Conservation (phyloP, 2,888 invertebrate genomes). For the Calameuta pallipes region DNA sequence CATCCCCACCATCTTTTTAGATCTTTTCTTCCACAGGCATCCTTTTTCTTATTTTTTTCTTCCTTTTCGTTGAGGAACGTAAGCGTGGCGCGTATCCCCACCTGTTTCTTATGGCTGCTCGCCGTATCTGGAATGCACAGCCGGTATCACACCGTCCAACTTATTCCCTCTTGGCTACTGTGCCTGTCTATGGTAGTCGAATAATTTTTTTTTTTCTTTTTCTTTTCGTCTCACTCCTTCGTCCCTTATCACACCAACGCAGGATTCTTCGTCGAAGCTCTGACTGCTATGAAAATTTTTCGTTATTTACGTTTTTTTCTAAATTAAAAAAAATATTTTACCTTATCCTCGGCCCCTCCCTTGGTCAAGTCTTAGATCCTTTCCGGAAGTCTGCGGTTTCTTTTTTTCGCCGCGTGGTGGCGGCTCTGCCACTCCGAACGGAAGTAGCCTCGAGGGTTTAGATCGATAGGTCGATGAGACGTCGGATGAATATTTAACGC, state of each 20-base stretch:
- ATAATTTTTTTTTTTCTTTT: constrained; percentile 15
- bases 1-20: constrained; percentile 20
- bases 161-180: constrained; percentile 16
- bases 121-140: constrained; percentile 43
- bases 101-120: constrained; percentile 21
- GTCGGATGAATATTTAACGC: not conserved
- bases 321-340: not conserved
- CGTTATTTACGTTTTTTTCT: not conserved
- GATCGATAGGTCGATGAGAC: constrained; percentile 9
- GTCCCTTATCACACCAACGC: constrained; percentile 8
- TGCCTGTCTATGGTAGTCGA: constrained; percentile 20
- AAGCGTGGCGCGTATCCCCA: constrained; percentile 44
- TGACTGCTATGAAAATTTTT: not conserved
- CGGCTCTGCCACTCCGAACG: not conserved
- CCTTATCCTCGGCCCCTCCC: not conserved
- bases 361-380: not conserved
- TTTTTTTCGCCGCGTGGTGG: not conserved
- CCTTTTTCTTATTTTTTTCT: constrained; percentile 25
- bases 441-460: constrained; percentile 2
- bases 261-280: constrained; percentile 8
- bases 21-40: constrained; percentile 13
- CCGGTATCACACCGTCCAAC: constrained; percentile 29
- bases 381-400: not conserved
- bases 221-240: not conserved
- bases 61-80: constrained; percentile 19